These are phyloP conservation scores for Aphidius gifuensis DNA, from an alignment of 1,140 invertebrate genomes.

Conservation along the genomic window DNA sequence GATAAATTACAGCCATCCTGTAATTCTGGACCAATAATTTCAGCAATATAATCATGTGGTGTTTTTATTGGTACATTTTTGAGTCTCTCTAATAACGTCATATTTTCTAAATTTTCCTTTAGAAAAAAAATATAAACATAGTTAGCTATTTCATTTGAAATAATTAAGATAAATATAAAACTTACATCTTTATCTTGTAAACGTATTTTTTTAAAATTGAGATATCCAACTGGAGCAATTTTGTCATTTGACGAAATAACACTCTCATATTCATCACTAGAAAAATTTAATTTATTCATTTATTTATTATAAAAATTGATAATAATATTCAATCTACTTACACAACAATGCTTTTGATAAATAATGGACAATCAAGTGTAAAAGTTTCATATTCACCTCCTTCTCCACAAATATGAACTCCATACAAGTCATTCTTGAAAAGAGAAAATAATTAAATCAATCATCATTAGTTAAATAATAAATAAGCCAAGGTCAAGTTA, in stretches of 20 bases:
- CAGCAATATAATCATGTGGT: conserved; percentile 59
- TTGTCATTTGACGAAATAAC: conserved; percentile 87
- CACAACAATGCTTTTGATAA: conserved; percentile 86
- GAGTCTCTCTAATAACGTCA: conserved; percentile 53
- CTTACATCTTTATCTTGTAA: conserved; percentile 67
- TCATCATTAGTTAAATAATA: no score
- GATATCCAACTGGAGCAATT: conserved; percentile 88
- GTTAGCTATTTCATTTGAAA: not conserved
- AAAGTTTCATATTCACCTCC: conserved; percentile 99
- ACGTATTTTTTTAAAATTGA: conserved; percentile 81
- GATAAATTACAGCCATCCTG: conserved; percentile 55
- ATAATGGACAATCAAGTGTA: conserved; percentile 94
- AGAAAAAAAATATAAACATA: conserved; percentile 13
- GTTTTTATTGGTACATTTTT: conserved; percentile 56
- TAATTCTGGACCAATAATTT: conserved; percentile 55
- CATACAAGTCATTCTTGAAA: conserved; percentile 72
- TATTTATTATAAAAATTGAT: conserved; percentile 4
- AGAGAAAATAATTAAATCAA: conserved; percentile 14
- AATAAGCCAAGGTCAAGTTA: not conserved
- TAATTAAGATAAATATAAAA: not conserved
- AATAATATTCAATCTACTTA: conserved; percentile 57
- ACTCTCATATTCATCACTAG: conserved; percentile 82
- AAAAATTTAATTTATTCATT: conserved; percentile 40
- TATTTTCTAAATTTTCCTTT: conserved; percentile 44
- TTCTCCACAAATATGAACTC: conserved; percentile 96